Evolutionary conservation across 2,888 invertebrate genomes (phyloP).

Genomic region (Phytoseiulus persimilis): DNA sequence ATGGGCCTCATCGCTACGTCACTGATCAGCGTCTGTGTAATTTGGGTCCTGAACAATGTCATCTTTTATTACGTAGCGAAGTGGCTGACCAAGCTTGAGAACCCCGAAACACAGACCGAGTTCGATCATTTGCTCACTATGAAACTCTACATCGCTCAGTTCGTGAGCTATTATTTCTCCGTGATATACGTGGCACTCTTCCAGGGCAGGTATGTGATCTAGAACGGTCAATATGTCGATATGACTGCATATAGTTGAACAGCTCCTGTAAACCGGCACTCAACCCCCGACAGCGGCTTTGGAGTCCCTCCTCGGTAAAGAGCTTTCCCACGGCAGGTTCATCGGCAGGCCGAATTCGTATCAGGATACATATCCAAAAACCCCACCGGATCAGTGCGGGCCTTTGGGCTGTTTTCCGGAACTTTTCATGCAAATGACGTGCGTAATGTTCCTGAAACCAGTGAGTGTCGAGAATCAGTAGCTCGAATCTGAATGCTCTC

Average conservation of each 20-base stretch:
- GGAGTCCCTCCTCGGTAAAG: not conserved
- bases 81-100: not conserved
- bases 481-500: too few relatives aligned
- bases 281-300: not conserved
- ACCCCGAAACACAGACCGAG: not conserved
- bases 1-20: not conserved
- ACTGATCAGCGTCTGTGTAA: not conserved
- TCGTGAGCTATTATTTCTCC: not conserved
- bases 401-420: not conserved
- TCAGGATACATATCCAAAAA: too few relatives aligned
- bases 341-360: too few relatives aligned
- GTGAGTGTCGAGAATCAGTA: not conserved
- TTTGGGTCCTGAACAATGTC: not conserved
- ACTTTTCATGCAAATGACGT: not conserved
- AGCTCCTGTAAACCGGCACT: too few relatives aligned
- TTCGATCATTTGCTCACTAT: not conserved
- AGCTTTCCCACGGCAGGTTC: too few relatives aligned
- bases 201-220: not conserved
- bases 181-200: not conserved
- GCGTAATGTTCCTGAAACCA: not conserved
- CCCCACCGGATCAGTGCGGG: not conserved
- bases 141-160: conserved; percentile 6
- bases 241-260: too few relatives aligned
- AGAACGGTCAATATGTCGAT: not conserved
- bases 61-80: not conserved